Percentiles rank a stretch among this genome's conserved stretches.
These are phyloP conservation scores for Festucalex cinctus DNA, from an alignment of 2,113 vertebrate genomes.

Conservation along the genomic window DNA sequence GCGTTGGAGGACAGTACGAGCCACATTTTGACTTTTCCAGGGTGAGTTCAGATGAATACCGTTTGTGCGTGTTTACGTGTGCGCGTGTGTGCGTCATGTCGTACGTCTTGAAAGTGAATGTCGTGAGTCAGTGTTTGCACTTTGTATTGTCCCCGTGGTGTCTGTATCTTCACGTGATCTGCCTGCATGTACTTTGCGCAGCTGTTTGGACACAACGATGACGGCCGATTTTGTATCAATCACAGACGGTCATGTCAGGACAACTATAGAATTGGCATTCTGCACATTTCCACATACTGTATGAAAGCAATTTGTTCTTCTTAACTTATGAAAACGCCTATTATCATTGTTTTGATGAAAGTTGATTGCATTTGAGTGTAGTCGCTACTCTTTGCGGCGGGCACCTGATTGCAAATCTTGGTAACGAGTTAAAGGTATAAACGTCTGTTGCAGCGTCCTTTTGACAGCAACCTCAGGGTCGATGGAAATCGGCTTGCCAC, in stretches of 20 bases:
- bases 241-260: not conserved
- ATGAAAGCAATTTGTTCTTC: not conserved
- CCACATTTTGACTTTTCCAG: constrained; percentile 97
- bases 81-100: too few relatives aligned
- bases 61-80: not conserved
- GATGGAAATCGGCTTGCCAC: constrained; percentile 99
- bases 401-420: constrained; percentile 19
- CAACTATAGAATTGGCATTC: not conserved
- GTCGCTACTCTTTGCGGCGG: constrained; percentile 24
- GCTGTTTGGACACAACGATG: not conserved
- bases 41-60: constrained; percentile 74
- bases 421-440: constrained; percentile 79
- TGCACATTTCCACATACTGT: too few relatives aligned
- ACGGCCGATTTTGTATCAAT: not conserved
- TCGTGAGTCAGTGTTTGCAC: not conserved
- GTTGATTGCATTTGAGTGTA: not conserved
- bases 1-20: constrained; percentile 97
- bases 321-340: not conserved
- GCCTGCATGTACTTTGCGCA: not conserved
- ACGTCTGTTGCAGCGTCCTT: constrained; percentile 98
- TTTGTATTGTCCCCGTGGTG: not conserved
- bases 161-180: not conserved
- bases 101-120: not conserved
- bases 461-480: constrained; percentile 91
- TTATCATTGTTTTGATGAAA: not conserved